Evolutionary conservation across 2,113 vertebrate species (phyloP).

Genomic region (Protobothrops flavoviridis): DNA sequence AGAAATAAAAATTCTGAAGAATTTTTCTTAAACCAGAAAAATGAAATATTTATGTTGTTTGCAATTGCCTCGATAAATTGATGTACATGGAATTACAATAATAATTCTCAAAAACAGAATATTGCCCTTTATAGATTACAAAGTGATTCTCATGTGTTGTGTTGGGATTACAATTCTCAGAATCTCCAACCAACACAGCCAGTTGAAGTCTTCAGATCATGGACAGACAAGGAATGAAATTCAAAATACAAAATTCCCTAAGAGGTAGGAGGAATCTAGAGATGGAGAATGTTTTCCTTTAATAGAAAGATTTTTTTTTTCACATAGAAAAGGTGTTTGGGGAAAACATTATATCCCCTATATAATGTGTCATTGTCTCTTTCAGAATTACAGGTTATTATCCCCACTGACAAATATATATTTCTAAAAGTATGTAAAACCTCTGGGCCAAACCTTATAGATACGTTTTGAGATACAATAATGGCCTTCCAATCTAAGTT

Average conservation of each 20-base stretch:
- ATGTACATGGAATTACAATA: neutral
- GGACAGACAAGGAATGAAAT: neutral
- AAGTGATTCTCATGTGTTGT: neutral
- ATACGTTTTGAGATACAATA: neutral
- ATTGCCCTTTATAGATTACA: neutral
- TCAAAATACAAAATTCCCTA: neutral
- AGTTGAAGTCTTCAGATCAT: neutral
- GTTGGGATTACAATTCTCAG: neutral
- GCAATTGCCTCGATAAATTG: neutral
- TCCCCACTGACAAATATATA: neutral
- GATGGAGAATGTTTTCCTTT: neutral
- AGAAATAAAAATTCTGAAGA: neutral
- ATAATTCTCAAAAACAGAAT: neutral
- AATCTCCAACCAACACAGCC: neutral
- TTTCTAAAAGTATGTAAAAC: neutral
- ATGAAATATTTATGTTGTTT: neutral
- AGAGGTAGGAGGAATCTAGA: neutral
- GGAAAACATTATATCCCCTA: neutral
- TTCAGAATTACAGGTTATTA: neutral
- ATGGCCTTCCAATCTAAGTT: neutral
- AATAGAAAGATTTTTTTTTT: too few relatives aligned
- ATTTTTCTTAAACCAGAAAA: neutral
- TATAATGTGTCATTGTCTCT: neutral
- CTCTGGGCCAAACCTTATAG: neutral
- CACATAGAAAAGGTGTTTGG: too few relatives aligned